phyloP scores from a whole-genome alignment of 2,888 invertebrate species.

The Ashinkailepas kermadecensis region DNA sequence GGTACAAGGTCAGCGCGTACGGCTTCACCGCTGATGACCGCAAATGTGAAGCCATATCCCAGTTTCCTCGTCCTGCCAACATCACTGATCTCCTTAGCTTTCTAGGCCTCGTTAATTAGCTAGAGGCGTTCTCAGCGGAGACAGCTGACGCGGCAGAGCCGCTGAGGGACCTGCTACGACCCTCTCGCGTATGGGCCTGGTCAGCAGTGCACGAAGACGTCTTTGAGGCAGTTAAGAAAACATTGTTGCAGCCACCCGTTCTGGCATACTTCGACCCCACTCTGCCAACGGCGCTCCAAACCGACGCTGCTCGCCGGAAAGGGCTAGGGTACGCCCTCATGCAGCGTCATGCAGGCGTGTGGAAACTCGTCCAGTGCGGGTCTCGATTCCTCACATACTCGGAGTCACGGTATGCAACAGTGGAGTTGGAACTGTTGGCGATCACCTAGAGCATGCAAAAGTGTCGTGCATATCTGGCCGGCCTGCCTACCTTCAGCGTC shows the following conservation, averaged over 20 bases:
- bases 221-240: neutral
- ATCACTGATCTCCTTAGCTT: too few species aligned
- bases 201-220: neutral
- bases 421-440: neutral
- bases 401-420: neutral
- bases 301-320: neutral
- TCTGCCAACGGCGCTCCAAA: neutral
- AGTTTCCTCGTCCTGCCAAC: too few species aligned
- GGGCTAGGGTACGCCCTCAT: neutral
- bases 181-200: neutral
- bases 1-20: too few species aligned
- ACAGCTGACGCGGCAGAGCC: too few species aligned
- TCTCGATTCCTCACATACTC: neutral
- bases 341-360: neutral
- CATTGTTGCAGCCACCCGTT: neutral
- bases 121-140: too few species aligned
- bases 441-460: neutral
- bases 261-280: neutral
- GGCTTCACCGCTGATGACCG: too few species aligned
- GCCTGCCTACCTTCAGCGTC: too few species aligned
- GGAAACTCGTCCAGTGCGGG: neutral
- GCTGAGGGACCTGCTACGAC: neutral
- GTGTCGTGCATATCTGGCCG: too few species aligned
- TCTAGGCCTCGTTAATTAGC: too few species aligned
- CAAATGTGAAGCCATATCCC: too few species aligned